Percentiles rank a stretch among this genome's conserved stretches.
phyloP scores from a whole-genome alignment of 2,888 invertebrate species.

The Eudemis profundana region DNA sequence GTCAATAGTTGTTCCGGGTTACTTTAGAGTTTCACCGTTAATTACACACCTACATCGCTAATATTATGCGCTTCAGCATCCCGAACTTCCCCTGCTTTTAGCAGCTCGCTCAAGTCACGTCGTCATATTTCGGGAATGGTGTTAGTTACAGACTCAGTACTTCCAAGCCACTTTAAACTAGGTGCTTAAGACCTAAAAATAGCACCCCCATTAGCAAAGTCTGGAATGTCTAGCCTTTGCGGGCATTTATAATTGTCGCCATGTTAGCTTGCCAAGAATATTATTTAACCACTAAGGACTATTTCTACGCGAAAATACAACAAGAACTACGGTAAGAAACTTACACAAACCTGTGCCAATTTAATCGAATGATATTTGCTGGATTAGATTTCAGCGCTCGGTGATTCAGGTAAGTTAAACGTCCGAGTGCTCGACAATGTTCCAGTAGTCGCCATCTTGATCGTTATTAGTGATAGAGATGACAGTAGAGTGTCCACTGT shows the following conservation, averaged over 20 bases:
- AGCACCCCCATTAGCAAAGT: slow-evolving; percentile 12
- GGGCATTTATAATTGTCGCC: not conserved
- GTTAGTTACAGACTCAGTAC: slow-evolving; percentile 3
- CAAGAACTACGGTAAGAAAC: too few relatives aligned
- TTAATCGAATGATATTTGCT: too few relatives aligned
- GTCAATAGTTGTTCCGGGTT: not conserved
- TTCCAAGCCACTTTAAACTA: not conserved
- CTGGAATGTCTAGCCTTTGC: not conserved
- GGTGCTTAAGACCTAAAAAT: slow-evolving; percentile 12
- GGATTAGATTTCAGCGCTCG: too few relatives aligned
- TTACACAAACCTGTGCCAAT: too few relatives aligned
- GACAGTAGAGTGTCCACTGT: too few relatives aligned
- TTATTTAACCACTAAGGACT: not conserved
- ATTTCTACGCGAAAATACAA: not conserved
- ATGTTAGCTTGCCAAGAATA: not conserved
- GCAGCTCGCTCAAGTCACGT: not conserved
- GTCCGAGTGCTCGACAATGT: too few relatives aligned
- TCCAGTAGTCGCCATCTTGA: too few relatives aligned
- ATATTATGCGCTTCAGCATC: not conserved
- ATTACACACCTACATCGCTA: not conserved
- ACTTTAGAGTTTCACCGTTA: not conserved
- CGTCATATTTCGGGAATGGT: slow-evolving; percentile 11
- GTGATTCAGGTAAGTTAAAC: too few relatives aligned
- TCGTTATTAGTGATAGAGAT: too few relatives aligned
- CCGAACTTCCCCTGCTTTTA: slow-evolving; percentile 13